Conservation (phyloP, 2,888 invertebrate species). For the Apodemia zela region DNA sequence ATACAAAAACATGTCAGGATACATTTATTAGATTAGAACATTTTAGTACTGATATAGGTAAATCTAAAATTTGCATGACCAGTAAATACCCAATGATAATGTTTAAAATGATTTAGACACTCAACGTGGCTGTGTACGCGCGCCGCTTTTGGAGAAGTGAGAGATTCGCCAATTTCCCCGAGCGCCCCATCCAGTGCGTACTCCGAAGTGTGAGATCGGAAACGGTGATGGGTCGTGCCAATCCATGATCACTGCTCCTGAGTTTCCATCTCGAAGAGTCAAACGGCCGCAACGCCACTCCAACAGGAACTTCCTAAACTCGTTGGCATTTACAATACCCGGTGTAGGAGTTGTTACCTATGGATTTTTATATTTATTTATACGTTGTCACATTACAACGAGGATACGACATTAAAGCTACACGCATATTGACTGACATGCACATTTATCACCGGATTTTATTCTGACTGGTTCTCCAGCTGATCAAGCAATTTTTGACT, state of each 20-base stretch:
- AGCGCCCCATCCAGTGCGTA: slow-evolving; percentile 84
- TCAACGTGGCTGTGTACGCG: slow-evolving; percentile 54
- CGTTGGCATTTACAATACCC: slow-evolving; percentile 76
- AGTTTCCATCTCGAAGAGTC: slow-evolving; percentile 65
- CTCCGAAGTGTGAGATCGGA: slow-evolving; percentile 81
- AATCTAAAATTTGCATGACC: slow-evolving; percentile 9
- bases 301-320: slow-evolving; percentile 78
- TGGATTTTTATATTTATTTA: slow-evolving; percentile 41
- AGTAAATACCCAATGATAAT: slow-evolving; percentile 21
- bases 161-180: slow-evolving; percentile 82
- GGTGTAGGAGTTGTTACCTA: slow-evolving; percentile 81
- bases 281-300: slow-evolving; percentile 80
- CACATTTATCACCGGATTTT: too few species aligned
- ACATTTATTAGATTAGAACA: slow-evolving; percentile 3
- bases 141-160: slow-evolving; percentile 50
- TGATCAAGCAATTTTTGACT: too few species aligned
- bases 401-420: slow-evolving; percentile 33
- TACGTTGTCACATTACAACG: slow-evolving; percentile 16
- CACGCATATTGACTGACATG: slow-evolving; percentile 1
- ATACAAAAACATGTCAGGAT: background rate
- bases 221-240: slow-evolving; percentile 82
- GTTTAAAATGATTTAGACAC: slow-evolving; percentile 39
- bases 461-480: too few species aligned
- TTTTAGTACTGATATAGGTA: background rate
- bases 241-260: slow-evolving; percentile 77